Evolutionary conservation across 2,797 vertebrate genomes (phyloP).

Genomic region (Etheostoma nigrum): DNA sequence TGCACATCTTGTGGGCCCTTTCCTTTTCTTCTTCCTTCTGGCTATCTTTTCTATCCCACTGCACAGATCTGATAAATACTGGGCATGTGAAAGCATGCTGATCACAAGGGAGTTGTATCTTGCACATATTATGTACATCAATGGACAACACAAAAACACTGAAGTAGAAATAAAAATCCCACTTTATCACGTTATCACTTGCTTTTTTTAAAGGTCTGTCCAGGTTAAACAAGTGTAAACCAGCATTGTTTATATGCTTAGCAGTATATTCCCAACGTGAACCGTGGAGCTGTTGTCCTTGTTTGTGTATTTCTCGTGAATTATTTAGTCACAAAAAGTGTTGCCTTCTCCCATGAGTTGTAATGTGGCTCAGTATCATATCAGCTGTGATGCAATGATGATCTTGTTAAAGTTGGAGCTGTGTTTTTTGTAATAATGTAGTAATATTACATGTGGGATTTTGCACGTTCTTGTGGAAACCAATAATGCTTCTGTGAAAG

Average conservation of each 20-base stretch:
- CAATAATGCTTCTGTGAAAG: slow-evolving; percentile 36
- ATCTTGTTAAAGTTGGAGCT: slow-evolving; percentile 41
- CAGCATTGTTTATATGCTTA: slow-evolving; percentile 11
- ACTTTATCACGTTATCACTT: slow-evolving; percentile 3
- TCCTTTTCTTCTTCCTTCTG: slow-evolving; percentile 15
- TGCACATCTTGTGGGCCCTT: slow-evolving; percentile 22
- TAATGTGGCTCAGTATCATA: slow-evolving; percentile 50
- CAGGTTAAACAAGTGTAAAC: slow-evolving; percentile 18
- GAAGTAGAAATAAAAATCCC: slow-evolving; percentile 8
- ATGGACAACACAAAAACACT: not conserved
- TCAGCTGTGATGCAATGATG: slow-evolving; percentile 39
- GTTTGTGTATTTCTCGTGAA: slow-evolving; percentile 40
- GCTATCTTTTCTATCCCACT: slow-evolving; percentile 29
- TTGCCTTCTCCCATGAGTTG: slow-evolving; percentile 49
- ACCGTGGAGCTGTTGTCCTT: slow-evolving; percentile 37
- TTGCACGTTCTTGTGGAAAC: slow-evolving; percentile 65
- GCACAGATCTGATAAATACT: slow-evolving; percentile 37
- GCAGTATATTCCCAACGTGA: slow-evolving; percentile 27
- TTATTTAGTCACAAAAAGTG: slow-evolving; percentile 35
- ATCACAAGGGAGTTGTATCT: slow-evolving; percentile 21
- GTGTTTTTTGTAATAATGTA: slow-evolving; percentile 64
- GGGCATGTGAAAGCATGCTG: slow-evolving; percentile 41
- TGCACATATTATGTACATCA: slow-evolving; percentile 23
- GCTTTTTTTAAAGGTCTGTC: slow-evolving; percentile 13
- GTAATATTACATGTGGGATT: slow-evolving; percentile 50